Evolutionary conservation across 2,797 vertebrate genomes (phyloP).

Genomic region (Scleropages formosus): DNA sequence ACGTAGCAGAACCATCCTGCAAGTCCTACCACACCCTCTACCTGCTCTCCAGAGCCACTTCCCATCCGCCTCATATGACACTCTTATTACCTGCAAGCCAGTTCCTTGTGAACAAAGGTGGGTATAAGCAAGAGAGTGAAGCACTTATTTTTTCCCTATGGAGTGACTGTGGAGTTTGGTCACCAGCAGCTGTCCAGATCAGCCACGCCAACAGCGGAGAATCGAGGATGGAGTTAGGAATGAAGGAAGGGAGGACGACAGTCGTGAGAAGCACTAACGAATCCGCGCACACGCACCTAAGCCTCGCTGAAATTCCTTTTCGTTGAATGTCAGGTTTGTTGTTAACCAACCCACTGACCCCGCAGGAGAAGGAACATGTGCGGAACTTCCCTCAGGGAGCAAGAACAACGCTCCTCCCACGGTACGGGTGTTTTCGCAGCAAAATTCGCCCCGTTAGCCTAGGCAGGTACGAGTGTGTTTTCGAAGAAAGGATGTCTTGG

Average conservation of each 20-base stretch:
- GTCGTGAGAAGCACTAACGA: background rate
- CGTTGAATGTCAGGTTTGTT: too few relatives aligned
- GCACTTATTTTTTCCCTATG: background rate
- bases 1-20: too few relatives aligned
- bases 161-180: background rate
- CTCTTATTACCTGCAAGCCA: too few relatives aligned
- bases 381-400: slow-evolving; percentile 33
- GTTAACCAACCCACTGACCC: background rate
- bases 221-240: background rate
- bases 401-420: background rate
- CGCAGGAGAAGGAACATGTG: background rate
- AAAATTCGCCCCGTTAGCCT: background rate
- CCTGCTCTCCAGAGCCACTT: too few relatives aligned
- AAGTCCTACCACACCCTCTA: too few relatives aligned
- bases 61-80: too few relatives aligned
- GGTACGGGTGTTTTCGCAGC: slow-evolving; percentile 5
- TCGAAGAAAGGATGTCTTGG: slow-evolving; percentile 2
- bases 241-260: background rate
- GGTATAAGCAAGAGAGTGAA: too few relatives aligned
- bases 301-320: background rate
- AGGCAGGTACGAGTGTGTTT: slow-evolving; percentile 20
- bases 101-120: too few relatives aligned
- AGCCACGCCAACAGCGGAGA: background rate
- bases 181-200: background rate
- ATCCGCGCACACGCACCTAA: background rate